Evolutionary conservation across 1,140 invertebrate species (phyloP).

Genomic region (Aphis gossypii): DNA sequence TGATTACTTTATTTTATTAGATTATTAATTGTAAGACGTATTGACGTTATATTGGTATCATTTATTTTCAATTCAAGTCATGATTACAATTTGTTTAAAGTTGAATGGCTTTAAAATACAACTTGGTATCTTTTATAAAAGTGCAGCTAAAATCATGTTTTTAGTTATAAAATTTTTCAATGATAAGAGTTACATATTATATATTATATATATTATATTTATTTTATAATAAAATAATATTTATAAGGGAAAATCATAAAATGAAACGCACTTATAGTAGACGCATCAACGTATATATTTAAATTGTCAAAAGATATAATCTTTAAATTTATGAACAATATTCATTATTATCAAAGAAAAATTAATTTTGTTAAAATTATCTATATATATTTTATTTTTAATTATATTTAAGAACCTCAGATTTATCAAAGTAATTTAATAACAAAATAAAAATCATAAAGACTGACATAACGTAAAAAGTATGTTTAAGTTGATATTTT

Average conservation of each 20-base stretch:
- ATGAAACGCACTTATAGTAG: not conserved
- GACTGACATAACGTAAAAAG: not conserved
- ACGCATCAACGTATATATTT: not conserved
- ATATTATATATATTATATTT: not conserved
- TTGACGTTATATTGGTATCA: not conserved
- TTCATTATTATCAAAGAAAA: not conserved
- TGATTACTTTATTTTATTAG: not conserved
- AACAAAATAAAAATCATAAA: not conserved
- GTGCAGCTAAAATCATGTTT: not conserved
- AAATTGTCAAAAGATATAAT: not conserved
- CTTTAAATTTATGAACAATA: not conserved
- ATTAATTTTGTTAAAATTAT: not conserved
- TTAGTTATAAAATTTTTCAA: not conserved
- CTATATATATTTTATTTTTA: not conserved
- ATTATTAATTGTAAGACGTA: not conserved
- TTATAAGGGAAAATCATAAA: not conserved
- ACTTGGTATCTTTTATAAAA: not conserved
- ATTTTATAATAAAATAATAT: constrained; percentile 1
- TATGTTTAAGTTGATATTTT: not conserved
- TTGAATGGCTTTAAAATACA: not conserved
- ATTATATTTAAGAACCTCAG: not conserved
- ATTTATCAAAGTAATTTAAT: not conserved
- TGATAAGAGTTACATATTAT: not conserved
- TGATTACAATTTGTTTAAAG: not conserved
- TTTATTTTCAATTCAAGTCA: not conserved